phyloP scores from a whole-genome alignment of 92 coral and sea anemone species.

The Hydrozoanthus gracilis region DNA sequence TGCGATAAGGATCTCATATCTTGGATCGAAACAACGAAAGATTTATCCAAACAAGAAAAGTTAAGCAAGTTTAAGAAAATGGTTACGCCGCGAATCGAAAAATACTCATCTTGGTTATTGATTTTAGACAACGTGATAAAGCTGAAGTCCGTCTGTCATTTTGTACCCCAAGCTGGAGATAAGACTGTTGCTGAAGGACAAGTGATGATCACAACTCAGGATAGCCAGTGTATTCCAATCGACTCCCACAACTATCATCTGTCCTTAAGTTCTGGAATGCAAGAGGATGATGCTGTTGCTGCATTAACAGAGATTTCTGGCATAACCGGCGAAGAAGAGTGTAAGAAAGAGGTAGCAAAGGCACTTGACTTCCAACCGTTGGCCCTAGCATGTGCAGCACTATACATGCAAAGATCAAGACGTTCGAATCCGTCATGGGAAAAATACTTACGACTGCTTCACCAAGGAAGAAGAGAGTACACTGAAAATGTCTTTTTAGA shows the following conservation, averaged over 20 bases:
- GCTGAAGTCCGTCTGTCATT: background rate
- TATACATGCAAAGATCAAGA: conserved; percentile 14
- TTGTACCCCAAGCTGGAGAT: conserved; percentile 30
- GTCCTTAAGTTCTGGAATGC: background rate
- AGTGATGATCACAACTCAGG: conserved; percentile 35
- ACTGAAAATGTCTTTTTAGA: background rate
- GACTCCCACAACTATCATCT: background rate
- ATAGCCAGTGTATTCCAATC: background rate
- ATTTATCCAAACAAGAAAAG: conserved; percentile 42
- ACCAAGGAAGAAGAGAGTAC: conserved; percentile 30
- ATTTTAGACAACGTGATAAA: conserved; percentile 43
- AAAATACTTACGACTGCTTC: conserved; percentile 24
- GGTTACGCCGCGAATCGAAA: conserved; percentile 17
- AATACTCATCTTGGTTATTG: no score
- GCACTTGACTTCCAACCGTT: background rate
- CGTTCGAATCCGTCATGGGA: conserved; percentile 12
- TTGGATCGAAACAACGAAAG: conserved; percentile 20
- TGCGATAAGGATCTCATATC: conserved; percentile 49
- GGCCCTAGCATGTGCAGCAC: conserved; percentile 49
- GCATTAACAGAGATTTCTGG: background rate
- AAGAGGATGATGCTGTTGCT: background rate
- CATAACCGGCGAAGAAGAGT: background rate
- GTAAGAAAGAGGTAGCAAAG: background rate
- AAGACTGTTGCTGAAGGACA: conserved; percentile 31
- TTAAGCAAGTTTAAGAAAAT: background rate